These are phyloP conservation scores for Thera britannica DNA, from an alignment of 2,888 invertebrate genomes.

Conservation along the genomic window DNA sequence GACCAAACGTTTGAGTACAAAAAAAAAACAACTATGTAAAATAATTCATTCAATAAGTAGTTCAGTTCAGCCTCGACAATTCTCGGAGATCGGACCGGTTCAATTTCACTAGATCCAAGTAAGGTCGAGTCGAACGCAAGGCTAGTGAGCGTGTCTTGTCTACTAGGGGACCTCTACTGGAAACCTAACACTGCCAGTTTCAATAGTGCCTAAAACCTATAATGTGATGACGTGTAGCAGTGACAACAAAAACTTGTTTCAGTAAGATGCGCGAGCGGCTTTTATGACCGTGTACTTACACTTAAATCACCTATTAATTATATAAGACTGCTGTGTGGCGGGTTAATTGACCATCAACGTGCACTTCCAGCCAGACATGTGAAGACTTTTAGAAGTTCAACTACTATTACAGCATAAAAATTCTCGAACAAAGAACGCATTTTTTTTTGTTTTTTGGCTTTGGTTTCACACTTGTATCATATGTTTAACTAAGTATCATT, in stretches of 20 bases:
- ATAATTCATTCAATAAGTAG: conserved; percentile 47
- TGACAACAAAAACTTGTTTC: not conserved
- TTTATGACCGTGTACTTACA: not conserved
- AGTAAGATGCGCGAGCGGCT: not conserved
- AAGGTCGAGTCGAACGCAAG: conserved; percentile 75
- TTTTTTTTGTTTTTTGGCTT: too few relatives aligned
- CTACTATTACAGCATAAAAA: too few relatives aligned
- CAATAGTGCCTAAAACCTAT: not conserved
- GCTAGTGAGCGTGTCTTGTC: conserved; percentile 53
- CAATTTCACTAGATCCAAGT: conserved; percentile 79
- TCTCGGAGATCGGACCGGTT: conserved; percentile 64
- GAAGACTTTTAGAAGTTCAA: too few relatives aligned
- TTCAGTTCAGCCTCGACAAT: conserved; percentile 55
- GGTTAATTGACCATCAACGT: too few relatives aligned
- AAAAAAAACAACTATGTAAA: conserved; percentile 22
- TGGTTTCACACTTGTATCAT: too few relatives aligned
- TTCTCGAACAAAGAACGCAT: too few relatives aligned
- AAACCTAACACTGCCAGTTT: conserved; percentile 19
- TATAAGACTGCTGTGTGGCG: too few relatives aligned
- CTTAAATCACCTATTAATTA: not conserved
- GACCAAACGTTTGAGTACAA: not conserved
- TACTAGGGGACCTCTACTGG: conserved; percentile 24
- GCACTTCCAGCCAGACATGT: too few relatives aligned
- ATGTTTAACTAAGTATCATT: too few relatives aligned
- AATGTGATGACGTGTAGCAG: not conserved